Evolutionary conservation across 2,113 vertebrate genomes (phyloP), one percentile per base, ranked within the genome.

Genomic region (Suricata suricatta): DNA sequence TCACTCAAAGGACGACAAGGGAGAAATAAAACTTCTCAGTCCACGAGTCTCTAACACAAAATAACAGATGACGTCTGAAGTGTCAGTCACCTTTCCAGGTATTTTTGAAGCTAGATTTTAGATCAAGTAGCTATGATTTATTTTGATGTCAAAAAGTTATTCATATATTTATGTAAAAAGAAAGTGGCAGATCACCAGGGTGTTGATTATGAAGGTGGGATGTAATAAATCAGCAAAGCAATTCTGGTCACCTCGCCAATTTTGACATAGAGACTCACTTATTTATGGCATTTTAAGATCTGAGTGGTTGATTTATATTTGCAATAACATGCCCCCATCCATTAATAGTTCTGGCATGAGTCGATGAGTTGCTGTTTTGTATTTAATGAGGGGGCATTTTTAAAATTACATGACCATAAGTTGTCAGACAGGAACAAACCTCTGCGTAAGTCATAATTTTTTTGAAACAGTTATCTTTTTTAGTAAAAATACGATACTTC

Each of bases 251-350:
- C 97, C 82, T 69, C 71, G 92, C 96, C 97, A 38, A 14, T 93
- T 93, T 35, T 93, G 97, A 95, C 93, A 68, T 16, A 57, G 88
- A 95, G 83, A 90, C 90, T 95, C 96, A 97, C 90, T 98, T 96
- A 94, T 98, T 98, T 96, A 96, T 97, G 96, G 93, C 90, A 76
- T 96, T 97, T 95, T 96, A 96, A 98, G 96, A 98, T 96, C 94
- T 96, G 90, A 94, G 90, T 84, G 96, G 74, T 83, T 98, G 98
- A 98, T 98, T 98, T 98, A 98, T 97, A 84, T 64, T 97, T 98
- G 93, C 96, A 97, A 76, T 97, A 98, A 98, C 89, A 68, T 74
- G 66, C 77, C 98, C 94, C 93, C 90, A 96, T 98, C 96, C 97
- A 98, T 98, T 98, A 97, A 94, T 33, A 85, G 77, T 77, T 77